Evolutionary conservation across 1,140 invertebrate genomes (phyloP).

Genomic region (Bombus sylvicola): DNA sequence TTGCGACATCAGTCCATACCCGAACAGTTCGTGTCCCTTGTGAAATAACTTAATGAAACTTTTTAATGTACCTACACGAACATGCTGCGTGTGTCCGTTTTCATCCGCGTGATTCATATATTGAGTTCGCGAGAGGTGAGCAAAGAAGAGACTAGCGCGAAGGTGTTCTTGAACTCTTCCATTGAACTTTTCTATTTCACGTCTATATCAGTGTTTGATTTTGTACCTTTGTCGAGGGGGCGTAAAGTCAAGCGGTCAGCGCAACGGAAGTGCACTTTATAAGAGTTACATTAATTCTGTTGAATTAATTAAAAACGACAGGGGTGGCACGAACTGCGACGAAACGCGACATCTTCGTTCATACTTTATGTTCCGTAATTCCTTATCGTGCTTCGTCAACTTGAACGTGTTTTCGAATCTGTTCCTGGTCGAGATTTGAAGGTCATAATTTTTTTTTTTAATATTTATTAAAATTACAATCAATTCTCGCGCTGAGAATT

Average conservation of each 20-base stretch:
- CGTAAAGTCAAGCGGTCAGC: constrained; percentile 17
- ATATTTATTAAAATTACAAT: no score
- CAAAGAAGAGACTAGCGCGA: neutral
- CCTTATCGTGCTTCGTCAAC: no score
- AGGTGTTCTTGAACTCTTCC: constrained; percentile 35
- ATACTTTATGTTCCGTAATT: constrained; percentile 3
- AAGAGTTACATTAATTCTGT: constrained; percentile 39
- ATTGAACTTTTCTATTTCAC: constrained; percentile 55
- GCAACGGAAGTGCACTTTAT: constrained; percentile 12
- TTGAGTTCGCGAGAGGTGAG: neutral
- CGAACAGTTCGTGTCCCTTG: neutral
- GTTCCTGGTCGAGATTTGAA: neutral
- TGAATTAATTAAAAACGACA: constrained; percentile 10
- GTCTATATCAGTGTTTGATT: constrained; percentile 38
- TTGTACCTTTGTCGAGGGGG: constrained; percentile 7
- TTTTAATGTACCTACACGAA: constrained; percentile 31
- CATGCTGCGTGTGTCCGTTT: neutral
- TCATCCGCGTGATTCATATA: neutral
- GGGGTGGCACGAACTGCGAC: neutral
- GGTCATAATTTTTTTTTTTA: no score
- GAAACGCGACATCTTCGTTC: constrained; percentile 7
- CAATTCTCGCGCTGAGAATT: no score
- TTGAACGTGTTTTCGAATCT: neutral
- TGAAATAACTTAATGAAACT: constrained; percentile 39
- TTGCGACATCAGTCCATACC: neutral